Evolutionary conservation across 2,113 vertebrate genomes (phyloP).

Genomic region (Gallinago media): DNA sequence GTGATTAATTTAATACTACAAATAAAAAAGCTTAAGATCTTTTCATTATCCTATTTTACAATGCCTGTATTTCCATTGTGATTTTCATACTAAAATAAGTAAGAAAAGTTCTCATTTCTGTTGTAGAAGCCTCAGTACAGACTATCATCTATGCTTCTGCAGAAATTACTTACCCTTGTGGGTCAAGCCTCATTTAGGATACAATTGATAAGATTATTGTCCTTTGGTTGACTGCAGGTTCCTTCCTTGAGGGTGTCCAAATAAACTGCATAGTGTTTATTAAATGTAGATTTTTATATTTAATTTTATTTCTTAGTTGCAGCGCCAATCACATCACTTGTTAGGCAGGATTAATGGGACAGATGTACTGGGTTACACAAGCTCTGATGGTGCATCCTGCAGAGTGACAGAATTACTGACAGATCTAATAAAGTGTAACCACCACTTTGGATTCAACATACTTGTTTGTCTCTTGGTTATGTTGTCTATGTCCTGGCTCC

Average conservation of each 20-base stretch:
- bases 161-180: not conserved
- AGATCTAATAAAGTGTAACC: slow-evolving; percentile 56
- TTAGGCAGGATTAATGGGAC: slow-evolving; percentile 55
- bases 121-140: not conserved
- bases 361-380: not conserved
- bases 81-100: not conserved
- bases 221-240: not conserved
- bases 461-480: slow-evolving; percentile 18
- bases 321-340: slow-evolving; percentile 8
- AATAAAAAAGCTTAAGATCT: not conserved
- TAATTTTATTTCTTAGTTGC: slow-evolving; percentile 34
- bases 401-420: slow-evolving; percentile 55
- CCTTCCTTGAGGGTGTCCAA: not conserved
- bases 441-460: not conserved
- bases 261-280: not conserved
- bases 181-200: not conserved
- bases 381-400: not conserved
- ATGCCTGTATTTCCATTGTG: not conserved
- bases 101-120: not conserved
- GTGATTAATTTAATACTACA: not conserved
- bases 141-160: not conserved
- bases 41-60: not conserved
- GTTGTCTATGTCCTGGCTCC: slow-evolving; percentile 1
- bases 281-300: slow-evolving; percentile 6
- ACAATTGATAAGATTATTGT: not conserved